Evolutionary conservation across 2,797 vertebrate genomes (phyloP), one percentile per base, ranked within the genome.

Genomic region (Chanos chanos): DNA sequence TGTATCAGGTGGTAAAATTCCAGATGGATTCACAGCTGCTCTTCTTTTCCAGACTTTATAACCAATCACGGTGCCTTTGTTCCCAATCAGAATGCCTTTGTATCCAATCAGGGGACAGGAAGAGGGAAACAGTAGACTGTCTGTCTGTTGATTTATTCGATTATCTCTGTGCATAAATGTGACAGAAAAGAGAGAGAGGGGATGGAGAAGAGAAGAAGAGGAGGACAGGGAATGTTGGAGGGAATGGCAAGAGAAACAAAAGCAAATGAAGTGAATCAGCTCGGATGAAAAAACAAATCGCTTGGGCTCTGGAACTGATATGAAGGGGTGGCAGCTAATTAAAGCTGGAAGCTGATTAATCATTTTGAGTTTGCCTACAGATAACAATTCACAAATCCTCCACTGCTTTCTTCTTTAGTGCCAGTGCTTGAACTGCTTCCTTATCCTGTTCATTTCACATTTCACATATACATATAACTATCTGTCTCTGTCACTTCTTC

Each of bases 141-240:
- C 62, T 59, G 28, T 39, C 59, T 67, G 61, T 70, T 81, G 75
- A 76, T 84, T 82, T 80, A 61, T 62, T 5, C 70, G 66, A 77
- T 83, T 80, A 78, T 78, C 73, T 75, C 79, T 76, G 5, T 22
- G 15, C 4, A 9, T 28, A n/a, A 22, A 3, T 15, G 37, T 33
- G 5, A 24, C 49, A 4, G 19, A 19, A 13, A 22, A 41, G 18
- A 27, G n/a, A 15, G 18, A 40, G 21, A 24, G 39, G 16, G 27
- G 10, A 9, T 33, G 34, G 15, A 16, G 19, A 36, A 34, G 19
- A 27, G 15, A 13, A 37, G 39, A 48, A 18, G 34, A 37, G 19
- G 18, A 8, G 64, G 33, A 49, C n/a, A 24, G 44, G 36, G 13
- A 5, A 7, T 41, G 13, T 13, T 39, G 4, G 7, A 8, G n/a